Conservation (phyloP, 1,140 invertebrate genomes). For the Drosophila chauvacae region DNA sequence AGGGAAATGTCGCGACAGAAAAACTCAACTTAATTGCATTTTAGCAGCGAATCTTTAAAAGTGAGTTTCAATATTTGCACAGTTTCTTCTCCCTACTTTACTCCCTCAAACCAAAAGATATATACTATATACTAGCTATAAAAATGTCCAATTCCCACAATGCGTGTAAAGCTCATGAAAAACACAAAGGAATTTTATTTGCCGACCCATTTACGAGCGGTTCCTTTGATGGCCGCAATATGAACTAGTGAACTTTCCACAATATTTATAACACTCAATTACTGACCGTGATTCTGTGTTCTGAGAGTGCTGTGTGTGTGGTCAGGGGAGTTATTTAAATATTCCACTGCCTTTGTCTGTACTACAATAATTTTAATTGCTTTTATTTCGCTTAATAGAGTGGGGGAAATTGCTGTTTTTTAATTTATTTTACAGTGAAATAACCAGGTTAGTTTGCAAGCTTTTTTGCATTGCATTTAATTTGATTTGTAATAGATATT, state of each 20-base stretch:
- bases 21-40: conserved; percentile 9
- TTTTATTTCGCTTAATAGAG: background rate
- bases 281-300: conserved; percentile 20
- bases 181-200: conserved; percentile 42
- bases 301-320: background rate
- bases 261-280: conserved; percentile 42
- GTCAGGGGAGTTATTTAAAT: conserved; percentile 8
- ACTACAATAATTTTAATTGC: background rate
- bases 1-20: conserved; percentile 2
- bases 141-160: conserved; percentile 36
- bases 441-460: background rate
- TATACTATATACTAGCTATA: conserved; percentile 7
- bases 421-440: background rate
- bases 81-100: background rate
- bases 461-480: background rate
- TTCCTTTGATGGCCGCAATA: conserved; percentile 26
- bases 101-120: background rate
- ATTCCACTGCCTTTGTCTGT: background rate
- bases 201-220: conserved; percentile 32
- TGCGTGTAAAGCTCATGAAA: conserved; percentile 29
- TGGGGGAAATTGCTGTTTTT: too few species aligned
- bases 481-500: background rate
- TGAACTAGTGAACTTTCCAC: conserved; percentile 33
- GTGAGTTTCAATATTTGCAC: conserved; percentile 4
- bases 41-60: background rate